Percentiles rank a stretch among this genome's conserved stretches.
Evolutionary conservation across 2,888 invertebrate genomes (phyloP).

Genomic region (Disparrhopalites patrizii): DNA sequence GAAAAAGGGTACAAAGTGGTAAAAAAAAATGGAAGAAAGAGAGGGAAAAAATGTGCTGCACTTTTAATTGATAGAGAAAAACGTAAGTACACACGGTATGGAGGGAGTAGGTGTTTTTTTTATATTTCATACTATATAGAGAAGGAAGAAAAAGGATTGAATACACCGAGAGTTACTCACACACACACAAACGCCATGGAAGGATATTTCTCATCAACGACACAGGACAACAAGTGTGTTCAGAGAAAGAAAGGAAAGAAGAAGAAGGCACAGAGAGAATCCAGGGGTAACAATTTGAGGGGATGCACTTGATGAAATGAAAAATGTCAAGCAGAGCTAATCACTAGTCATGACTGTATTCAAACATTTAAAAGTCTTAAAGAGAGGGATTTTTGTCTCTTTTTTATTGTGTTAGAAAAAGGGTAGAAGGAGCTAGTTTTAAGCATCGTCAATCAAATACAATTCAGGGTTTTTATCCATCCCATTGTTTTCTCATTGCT

Average conservation of each 20-base stretch:
- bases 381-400: not conserved
- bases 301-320: slow-evolving; percentile 28
- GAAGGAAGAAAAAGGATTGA: too few species aligned
- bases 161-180: too few species aligned
- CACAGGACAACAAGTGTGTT: too few species aligned
- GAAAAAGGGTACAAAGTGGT: not conserved
- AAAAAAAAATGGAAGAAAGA: not conserved
- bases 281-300: not conserved
- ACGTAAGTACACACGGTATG: too few species aligned
- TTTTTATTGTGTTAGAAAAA: slow-evolving; percentile 2
- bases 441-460: slow-evolving; percentile 42
- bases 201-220: too few species aligned
- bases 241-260: too few species aligned
- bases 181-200: too few species aligned
- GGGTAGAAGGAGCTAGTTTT: slow-evolving; percentile 25
- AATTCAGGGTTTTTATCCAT: slow-evolving; percentile 32
- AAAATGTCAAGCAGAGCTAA: slow-evolving; percentile 42
- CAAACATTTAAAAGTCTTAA: slow-evolving; percentile 18
- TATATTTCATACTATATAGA: too few species aligned
- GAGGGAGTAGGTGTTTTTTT: too few species aligned
- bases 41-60: not conserved
- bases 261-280: too few species aligned
- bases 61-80: too few species aligned
- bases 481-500: slow-evolving; percentile 31
- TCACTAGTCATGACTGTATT: slow-evolving; percentile 39